These are phyloP conservation scores for Lanius collurio DNA, from an alignment of 2,113 vertebrate genomes.

Conservation along the genomic window DNA sequence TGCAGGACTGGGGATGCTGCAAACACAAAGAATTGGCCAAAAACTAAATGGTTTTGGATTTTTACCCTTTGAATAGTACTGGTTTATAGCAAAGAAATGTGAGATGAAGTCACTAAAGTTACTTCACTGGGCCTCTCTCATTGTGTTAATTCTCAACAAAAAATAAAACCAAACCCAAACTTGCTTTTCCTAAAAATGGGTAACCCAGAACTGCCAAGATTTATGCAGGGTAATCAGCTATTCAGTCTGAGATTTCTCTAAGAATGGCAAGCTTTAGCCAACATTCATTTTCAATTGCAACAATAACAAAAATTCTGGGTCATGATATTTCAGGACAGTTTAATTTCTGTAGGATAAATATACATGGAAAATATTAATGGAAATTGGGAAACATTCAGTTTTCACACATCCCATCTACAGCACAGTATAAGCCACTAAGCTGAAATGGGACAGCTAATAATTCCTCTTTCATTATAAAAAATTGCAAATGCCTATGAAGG, in stretches of 20 bases:
- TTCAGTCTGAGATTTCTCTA: not conserved
- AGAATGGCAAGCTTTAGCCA: slow-evolving; percentile 1
- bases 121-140: not conserved
- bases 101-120: not conserved
- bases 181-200: slow-evolving; percentile 2
- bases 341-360: not conserved
- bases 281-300: not conserved
- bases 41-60: not conserved
- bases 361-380: not conserved
- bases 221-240: not conserved
- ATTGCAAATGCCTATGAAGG: not conserved
- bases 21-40: not conserved
- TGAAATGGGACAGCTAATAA: not conserved
- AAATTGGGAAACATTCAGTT: not conserved
- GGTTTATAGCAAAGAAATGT: not conserved
- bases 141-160: not conserved
- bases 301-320: not conserved
- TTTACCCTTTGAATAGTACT: not conserved
- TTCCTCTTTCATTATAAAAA: not conserved
- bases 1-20: not conserved
- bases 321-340: not conserved
- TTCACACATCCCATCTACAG: not conserved
- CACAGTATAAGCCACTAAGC: not conserved
- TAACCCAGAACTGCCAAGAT: not conserved
- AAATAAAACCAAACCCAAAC: not conserved